Evolutionary conservation across 2,113 vertebrate species (phyloP).

Genomic region (Catagonus wagneri): DNA sequence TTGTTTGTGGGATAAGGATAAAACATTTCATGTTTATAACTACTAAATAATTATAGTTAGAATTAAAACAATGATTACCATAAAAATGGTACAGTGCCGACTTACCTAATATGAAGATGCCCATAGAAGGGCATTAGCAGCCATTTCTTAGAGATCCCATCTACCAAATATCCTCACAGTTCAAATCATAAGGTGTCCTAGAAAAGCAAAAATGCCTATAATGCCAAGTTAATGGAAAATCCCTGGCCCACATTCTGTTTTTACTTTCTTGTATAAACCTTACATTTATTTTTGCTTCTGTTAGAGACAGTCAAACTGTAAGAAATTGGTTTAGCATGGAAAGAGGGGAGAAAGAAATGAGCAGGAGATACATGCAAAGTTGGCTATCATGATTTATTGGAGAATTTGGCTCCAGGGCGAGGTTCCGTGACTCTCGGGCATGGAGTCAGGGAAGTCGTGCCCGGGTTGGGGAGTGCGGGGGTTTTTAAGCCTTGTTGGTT

Average conservation of each 20-base stretch:
- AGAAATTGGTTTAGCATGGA: no score
- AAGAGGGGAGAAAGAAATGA: no score
- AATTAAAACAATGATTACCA: not conserved
- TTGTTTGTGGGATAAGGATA: not conserved
- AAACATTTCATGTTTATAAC: not conserved
- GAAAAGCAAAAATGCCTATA: not conserved
- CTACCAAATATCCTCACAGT: not conserved
- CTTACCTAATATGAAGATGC: not conserved
- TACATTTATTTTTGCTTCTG: not conserved
- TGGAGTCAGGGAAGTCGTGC: no score
- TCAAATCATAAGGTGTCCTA: not conserved
- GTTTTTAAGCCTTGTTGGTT: no score
- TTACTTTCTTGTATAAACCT: not conserved
- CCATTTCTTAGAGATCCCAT: not conserved
- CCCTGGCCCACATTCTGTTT: not conserved
- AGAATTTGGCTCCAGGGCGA: no score
- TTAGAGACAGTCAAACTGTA: not conserved
- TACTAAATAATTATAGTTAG: not conserved
- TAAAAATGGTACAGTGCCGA: not conserved
- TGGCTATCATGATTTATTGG: no score
- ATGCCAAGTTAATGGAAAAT: not conserved
- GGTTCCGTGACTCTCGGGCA: no score
- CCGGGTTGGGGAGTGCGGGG: no score
- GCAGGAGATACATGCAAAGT: no score
- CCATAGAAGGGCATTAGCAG: not conserved